Evolutionary conservation across 1,140 invertebrate genomes (phyloP), one percentile per base, ranked within the genome.

Genomic region (Drosophila teissieri): DNA sequence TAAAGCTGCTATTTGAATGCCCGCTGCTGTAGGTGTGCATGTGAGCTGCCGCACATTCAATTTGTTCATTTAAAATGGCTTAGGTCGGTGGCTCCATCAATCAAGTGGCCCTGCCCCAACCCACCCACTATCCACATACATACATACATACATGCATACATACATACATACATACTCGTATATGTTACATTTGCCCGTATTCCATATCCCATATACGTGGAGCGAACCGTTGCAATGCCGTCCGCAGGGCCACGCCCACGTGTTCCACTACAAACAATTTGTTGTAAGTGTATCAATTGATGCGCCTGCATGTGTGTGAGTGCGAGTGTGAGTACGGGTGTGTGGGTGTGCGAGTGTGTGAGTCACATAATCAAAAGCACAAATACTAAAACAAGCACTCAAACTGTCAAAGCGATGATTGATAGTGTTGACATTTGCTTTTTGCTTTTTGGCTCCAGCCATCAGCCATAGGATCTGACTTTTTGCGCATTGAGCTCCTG

Each of bases 311-410:
- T 39, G 36, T 31, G 46, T 37, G 34, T 60, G 77, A 27, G 55
- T 46, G 24, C 57, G 31, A 3, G 31, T 52, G 61, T 52, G 61
- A 45, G 45, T 44, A n/a, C n/a, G 57, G 40, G 45, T 6, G 37
- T 19, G 40, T 57, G 48, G 39, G 17, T 68, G 45, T 55, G 44
- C 53, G 63, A 42, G 36, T 67, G 64, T 78, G 73, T 37, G 51
- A 49, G 73, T 77, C 85, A 84, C 85, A 89, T 89, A 89, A 89
- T 89, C 84, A 89, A 89, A 89, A 90, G 85, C 85, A 84, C 84
- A 89, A 89, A 89, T 89, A 89, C 84, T 89, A 89, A 89, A 90
- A 89, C 84, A 89, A 90, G 84, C 84, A 89, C 84, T 89, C 85
- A 89, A 89, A 89, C 84, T 89, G 84, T 89, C 84, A 89, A 89